Evolutionary conservation across 2,888 invertebrate genomes (phyloP), one percentile per base, ranked within the genome.

Genomic region (Mesoligia furuncula): DNA sequence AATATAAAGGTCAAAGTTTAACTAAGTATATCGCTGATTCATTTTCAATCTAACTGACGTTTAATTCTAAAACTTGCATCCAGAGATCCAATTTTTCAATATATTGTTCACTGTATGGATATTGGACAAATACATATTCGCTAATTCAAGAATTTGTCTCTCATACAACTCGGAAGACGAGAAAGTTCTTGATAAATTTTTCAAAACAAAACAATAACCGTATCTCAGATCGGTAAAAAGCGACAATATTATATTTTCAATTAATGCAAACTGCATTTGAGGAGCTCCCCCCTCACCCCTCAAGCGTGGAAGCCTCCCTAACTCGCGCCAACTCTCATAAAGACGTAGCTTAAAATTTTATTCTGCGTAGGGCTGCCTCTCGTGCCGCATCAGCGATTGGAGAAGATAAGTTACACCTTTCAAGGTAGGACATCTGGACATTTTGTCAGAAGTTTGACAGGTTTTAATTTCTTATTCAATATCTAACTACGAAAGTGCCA

Each of bases 241-340:
- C 68, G 77, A 83, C 87, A 77, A 77, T 87, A 87, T 87, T 85
- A 86, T 87, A 87, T 87, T 87, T 85, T 86, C 87, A 87, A 86
- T 86, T 85, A 86, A 87, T 87, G 83, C 87, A 87, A 87, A 87
- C 86, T 86, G 83, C 87, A 85, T 86, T 87, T 86, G 87, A 85
- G 76, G 85, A 78, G 66, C 69, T 59, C 68, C 67, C 59, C 65
- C 67, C n/a, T n/a, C 68, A 36, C 42, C 39, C 51, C 7, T 57
- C 39, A 24, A 31, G 39, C 42, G 24, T 71, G 72, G 79, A 69
- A 79, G 77, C 75, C 74, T 78, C 77, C 85, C 82, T 82, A 81
- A 85, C 84, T 85, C 79, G 84, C 85, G 84, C 85, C 84, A 84
- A 84, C 78, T 85, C 85, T 81, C 85, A 79, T 84, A 84, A 85